phyloP scores from a whole-genome alignment of 2,888 invertebrate species.

The Chouioia cunea region DNA sequence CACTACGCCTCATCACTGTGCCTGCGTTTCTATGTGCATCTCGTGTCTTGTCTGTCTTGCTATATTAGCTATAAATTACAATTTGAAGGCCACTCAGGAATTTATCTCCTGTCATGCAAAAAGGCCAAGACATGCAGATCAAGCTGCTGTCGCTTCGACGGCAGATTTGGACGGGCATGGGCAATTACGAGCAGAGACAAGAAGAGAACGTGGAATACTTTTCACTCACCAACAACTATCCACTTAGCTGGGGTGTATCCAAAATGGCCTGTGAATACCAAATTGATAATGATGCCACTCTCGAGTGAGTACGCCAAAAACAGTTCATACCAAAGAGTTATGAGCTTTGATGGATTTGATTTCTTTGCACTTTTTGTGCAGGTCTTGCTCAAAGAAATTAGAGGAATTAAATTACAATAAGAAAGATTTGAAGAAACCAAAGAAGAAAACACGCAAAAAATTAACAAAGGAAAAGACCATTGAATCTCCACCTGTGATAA shows the following conservation, averaged over 20 bases:
- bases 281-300: slow-evolving; percentile 73
- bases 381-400: slow-evolving; percentile 78
- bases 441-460: slow-evolving; percentile 53
- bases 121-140: slow-evolving; percentile 73
- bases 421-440: slow-evolving; percentile 51
- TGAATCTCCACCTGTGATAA: slow-evolving; percentile 51
- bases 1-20: slow-evolving; percentile 3
- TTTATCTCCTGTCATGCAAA: slow-evolving; percentile 56
- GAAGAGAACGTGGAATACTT: slow-evolving; percentile 45
- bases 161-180: slow-evolving; percentile 80
- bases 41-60: slow-evolving; percentile 1
- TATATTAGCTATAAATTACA: no score
- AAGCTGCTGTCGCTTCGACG: slow-evolving; percentile 78
- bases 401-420: slow-evolving; percentile 61
- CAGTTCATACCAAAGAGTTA: slow-evolving; percentile 9
- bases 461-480: slow-evolving; percentile 43
- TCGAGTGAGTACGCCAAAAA: slow-evolving; percentile 67
- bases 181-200: slow-evolving; percentile 61
- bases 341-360: neutral
- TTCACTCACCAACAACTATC: slow-evolving; percentile 61
- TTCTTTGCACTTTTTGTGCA: slow-evolving; percentile 55
- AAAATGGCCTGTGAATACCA: slow-evolving; percentile 72
- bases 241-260: slow-evolving; percentile 79
- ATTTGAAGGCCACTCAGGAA: slow-evolving; percentile 55
- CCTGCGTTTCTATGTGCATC: slow-evolving; percentile 7